Evolutionary conservation across 2,113 vertebrate genomes (phyloP), one percentile per base, ranked within the genome.

Genomic region (Coreoperca whiteheadi): DNA sequence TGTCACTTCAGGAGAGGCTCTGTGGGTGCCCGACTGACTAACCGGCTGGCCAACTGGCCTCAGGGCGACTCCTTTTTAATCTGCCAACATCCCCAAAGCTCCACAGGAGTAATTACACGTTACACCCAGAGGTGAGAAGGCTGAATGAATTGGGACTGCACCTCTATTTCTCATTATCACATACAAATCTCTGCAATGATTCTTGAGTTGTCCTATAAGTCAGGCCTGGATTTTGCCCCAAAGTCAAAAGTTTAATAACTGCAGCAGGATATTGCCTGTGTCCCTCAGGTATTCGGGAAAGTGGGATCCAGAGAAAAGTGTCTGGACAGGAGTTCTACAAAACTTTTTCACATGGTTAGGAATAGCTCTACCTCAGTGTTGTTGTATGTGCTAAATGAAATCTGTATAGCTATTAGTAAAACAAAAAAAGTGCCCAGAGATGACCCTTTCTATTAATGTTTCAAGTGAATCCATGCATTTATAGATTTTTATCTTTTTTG

Each of bases 91-190:
- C 67, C 81, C 69, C 60, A 81, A 56, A 73, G 74, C 87, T 60
- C 65, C 67, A 77, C 76, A 66, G 72, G 75, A 91, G 84, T 92
- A 90, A 92, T 94, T 93, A 91, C 91, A 93, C 60, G 71, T 74
- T 82, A 78, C 82, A 93, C 84, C 87, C 88, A 84, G 65, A 74
- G 91, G 91, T 90, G 80, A 87, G 75, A 20, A 60, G 83, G 75
- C 71, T 2, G 64, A 74, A 81, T 75, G 86, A 73, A 84, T 74
- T 80, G 81, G 60, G 63, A 70, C 41, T 81, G 74, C 64, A 37
- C 82, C 77, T 84, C 70, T 65, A 53, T 85, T 87, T 90, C 77
- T 91, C 89, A 89, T 91, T 88, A 90, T 84, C 67, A 21, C 85
- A 67, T 74, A 86, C 71, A 82, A 57, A 86, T 88, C 84, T 91